Conservation (phyloP, 2,113 vertebrate species). For the Ophiodon elongatus region DNA sequence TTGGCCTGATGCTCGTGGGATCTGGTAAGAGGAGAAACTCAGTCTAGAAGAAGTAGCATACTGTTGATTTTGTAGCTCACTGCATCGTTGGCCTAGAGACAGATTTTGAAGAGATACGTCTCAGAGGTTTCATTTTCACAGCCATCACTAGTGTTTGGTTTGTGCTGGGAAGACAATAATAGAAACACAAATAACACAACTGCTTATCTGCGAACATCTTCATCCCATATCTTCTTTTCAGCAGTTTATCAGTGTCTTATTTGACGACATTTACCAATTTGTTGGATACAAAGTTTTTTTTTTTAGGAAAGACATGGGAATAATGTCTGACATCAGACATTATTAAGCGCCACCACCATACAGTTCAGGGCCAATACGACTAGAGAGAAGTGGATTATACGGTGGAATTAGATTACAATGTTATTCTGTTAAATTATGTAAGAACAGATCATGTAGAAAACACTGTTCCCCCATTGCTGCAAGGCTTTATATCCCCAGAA, state of each 20-base stretch:
- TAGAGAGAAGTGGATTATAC: neutral
- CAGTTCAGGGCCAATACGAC: neutral
- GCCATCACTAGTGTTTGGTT: neutral
- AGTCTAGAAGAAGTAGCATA: slow-evolving; percentile 7
- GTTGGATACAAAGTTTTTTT: neutral
- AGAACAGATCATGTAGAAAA: neutral
- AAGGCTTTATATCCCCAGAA: neutral
- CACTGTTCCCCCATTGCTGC: neutral
- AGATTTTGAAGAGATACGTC: neutral
- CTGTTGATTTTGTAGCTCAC: neutral
- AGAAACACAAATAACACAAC: neutral
- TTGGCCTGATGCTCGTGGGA: slow-evolving; percentile 85
- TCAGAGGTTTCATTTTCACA: neutral
- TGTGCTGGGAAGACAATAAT: neutral
- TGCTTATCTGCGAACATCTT: neutral
- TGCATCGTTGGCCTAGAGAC: neutral
- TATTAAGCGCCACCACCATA: neutral
- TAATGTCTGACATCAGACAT: neutral
- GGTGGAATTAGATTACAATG: neutral
- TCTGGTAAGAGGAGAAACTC: slow-evolving; percentile 78
- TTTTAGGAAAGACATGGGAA: neutral
- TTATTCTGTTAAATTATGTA: slow-evolving; percentile 14
- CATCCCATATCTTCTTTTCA: neutral
- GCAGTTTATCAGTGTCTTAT: neutral
- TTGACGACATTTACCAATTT: neutral